Evolutionary conservation across 2,797 vertebrate species (phyloP), one percentile per base, ranked within the genome.

Genomic region (Knipowitschia caucasica): DNA sequence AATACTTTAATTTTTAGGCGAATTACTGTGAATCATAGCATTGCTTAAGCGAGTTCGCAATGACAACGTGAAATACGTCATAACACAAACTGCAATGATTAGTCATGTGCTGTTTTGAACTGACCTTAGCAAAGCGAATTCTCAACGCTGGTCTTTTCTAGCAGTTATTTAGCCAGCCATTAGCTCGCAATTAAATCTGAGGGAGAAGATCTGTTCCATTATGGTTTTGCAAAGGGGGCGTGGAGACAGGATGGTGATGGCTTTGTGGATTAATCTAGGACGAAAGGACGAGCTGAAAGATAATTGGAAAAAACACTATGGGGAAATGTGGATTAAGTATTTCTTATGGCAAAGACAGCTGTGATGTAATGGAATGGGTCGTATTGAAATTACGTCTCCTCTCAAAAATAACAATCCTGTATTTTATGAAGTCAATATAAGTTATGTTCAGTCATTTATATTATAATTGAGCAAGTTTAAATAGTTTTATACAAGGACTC

Each of bases 231-330:
- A 21, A 57, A 7, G 15, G 25, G 35, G 62, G 61, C 39, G 53
- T 74, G 64, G 53, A 21, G 1, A 1, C 50, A 7, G 31, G 46
- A 5, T 39, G 44, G 42, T 46, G 46, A 45, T 43, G 38, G 14
- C 61, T 34, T 31, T 40, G 21, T 4, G 34, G n/a, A 8, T 53
- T 9, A 17, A 10, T 36, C 0, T 9, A 52, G 55, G 53, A 47
- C 34, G 2, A 42, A 34, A 52, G 11, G 51, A 60, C 49, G 7
- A 26, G 20, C 46, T 53, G 18, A 29, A 46, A 49, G 34, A 51
- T 36, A 33, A 54, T 6, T 31, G 30, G 31, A 7, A 59, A 4
- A 57, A 3, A 6, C 31, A 53, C 35, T 55, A 0, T 29, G 27
- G 62, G 46, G 53, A 46, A 33, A 54, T 53, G 26, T 30, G 39